phyloP scores from a whole-genome alignment of 2,888 invertebrate genomes.

The Drosophila pegasa region DNA sequence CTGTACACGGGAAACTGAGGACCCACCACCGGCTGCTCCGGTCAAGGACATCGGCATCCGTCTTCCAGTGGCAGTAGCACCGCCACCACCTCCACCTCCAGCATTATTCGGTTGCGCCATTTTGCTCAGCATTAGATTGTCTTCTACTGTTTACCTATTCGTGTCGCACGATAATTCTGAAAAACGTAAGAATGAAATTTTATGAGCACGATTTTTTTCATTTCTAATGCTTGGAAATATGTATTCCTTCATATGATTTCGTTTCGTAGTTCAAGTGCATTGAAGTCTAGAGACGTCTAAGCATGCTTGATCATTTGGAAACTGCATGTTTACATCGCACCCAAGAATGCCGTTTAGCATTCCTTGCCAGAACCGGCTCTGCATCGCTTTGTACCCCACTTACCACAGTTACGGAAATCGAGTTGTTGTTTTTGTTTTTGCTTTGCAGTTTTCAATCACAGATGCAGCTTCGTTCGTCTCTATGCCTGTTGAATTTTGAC shows the following conservation, averaged over 20 bases:
- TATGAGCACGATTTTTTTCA: no score
- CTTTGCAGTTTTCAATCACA: constrained; percentile 60
- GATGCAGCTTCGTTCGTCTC: constrained; percentile 19
- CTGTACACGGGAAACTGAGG: constrained; percentile 51
- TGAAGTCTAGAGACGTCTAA: constrained; percentile 43
- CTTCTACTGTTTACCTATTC: constrained; percentile 3
- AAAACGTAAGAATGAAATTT: constrained; percentile 20
- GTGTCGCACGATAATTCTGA: constrained; percentile 49
- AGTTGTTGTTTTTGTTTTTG: constrained; percentile 23
- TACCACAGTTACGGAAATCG: constrained; percentile 51
- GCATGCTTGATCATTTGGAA: constrained; percentile 36
- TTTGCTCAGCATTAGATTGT: constrained; percentile 79
- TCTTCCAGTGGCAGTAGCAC: constrained; percentile 48
- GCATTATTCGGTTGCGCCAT: constrained; percentile 70
- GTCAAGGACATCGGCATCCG: constrained; percentile 61
- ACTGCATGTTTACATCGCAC: constrained; percentile 54
- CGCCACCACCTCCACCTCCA: constrained; percentile 46
- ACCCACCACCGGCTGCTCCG: constrained; percentile 13
- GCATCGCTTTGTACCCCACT: constrained; percentile 32
- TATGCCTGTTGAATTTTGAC: constrained; percentile 28
- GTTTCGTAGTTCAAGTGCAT: constrained; percentile 42
- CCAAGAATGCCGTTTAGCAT: constrained; percentile 41
- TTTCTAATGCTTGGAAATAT: no score
- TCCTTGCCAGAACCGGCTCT: constrained; percentile 64
- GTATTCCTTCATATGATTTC: neutral